Percentiles rank a stretch among this genome's conserved stretches.
These are phyloP conservation scores for Aspidapion aeneum DNA, from an alignment of 2,888 invertebrate species.

Conservation along the genomic window DNA sequence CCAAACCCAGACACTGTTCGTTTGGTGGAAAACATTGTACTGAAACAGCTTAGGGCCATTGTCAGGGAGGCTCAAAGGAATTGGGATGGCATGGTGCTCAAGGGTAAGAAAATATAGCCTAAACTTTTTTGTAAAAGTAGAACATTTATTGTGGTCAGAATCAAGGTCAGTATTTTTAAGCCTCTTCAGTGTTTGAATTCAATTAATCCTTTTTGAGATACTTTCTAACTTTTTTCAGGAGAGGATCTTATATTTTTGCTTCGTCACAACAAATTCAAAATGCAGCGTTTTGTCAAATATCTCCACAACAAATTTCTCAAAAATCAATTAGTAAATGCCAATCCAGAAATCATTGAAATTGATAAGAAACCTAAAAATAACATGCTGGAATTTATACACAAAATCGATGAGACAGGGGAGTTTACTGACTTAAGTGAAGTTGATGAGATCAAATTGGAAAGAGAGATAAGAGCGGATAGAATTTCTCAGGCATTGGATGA, in stretches of 20 bases:
- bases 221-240: background rate
- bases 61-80: constrained; percentile 71
- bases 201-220: too few species aligned
- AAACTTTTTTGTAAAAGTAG: too few species aligned
- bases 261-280: constrained; percentile 74
- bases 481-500: constrained; percentile 56
- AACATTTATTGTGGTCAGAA: too few species aligned
- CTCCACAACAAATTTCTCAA: constrained; percentile 57
- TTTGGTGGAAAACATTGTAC: constrained; percentile 78
- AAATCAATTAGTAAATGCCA: constrained; percentile 42
- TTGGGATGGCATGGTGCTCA: constrained; percentile 49
- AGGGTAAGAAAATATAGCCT: constrained; percentile 59
- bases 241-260: constrained; percentile 72
- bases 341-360: constrained; percentile 39
- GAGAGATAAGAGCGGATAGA: constrained; percentile 59
- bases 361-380: constrained; percentile 50
- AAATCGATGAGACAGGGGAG: constrained; percentile 56
- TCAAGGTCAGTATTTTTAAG: too few species aligned
- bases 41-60: constrained; percentile 75
- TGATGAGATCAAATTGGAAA: constrained; percentile 56
- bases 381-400: constrained; percentile 52
- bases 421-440: constrained; percentile 52
- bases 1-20: constrained; percentile 80
- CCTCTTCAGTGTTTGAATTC: too few species aligned
- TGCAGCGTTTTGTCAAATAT: constrained; percentile 70